Conservation (phyloP, 64 coral and sea anemone species). For the Pachyseris speciosa region DNA sequence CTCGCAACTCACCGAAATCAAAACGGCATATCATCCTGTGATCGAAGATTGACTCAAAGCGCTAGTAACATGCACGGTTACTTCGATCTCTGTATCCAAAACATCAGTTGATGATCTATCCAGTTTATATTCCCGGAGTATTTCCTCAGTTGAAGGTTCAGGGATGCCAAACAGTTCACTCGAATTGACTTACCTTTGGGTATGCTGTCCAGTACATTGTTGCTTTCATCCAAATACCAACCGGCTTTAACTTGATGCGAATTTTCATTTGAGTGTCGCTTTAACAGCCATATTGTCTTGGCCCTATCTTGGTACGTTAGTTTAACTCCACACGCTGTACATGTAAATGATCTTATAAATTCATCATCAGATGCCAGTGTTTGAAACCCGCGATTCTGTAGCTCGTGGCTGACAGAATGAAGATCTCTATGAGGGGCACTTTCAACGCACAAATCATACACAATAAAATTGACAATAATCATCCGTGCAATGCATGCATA, state of each 20-base stretch:
- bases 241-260: conserved; percentile 11
- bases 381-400: conserved; percentile 3
- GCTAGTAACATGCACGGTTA: neutral
- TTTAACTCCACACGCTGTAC: conserved; percentile 10
- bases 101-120: neutral
- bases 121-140: neutral
- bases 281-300: no score
- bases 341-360: conserved; percentile 29
- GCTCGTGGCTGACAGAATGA: conserved; percentile 9
- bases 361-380: conserved; percentile 6
- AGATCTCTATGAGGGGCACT: conserved; percentile 17
- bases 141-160: neutral
- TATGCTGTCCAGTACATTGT: neutral
- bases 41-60: neutral
- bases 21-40: no score
- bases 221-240: neutral
- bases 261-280: neutral
- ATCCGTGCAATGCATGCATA: neutral
- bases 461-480: neutral
- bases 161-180: neutral
- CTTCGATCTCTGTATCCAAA: neutral
- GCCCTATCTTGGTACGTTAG: neutral
- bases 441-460: neutral
- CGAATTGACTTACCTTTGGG: conserved; percentile 18
- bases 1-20: no score